Evolutionary conservation across 2,113 vertebrate species (phyloP), one percentile per base, ranked within the genome.

Genomic region (Phyllopteryx taeniolatus): DNA sequence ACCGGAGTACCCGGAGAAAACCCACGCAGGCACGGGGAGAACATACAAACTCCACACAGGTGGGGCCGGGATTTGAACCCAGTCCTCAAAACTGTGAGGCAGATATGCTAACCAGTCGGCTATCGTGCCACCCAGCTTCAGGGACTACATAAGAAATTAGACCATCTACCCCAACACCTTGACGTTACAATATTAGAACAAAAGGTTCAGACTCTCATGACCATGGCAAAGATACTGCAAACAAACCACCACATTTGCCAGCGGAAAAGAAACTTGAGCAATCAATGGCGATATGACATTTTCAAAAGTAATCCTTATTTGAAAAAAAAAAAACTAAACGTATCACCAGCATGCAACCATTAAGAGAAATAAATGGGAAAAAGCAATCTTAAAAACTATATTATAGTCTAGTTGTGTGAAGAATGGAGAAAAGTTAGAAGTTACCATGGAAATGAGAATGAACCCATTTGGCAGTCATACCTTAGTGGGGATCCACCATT

Each of bases 381-480:
- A 20, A 5, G 46, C 63, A 51, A 60, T 61, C 6, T n/a, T 71
- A 43, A 59, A 70, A 70, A 49, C 46, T 35, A 33, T 11, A 1
- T 70, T 11, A 59, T 31, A 49, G 60, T 76, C 56, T 53, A 9
- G 43, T 51, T 75, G 5, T 70, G 46, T 72, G 3, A 47, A 47
- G 43, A 66, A 66, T 22, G 20, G 42, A 19, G 10, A 20, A 11
- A 14, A 15, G 19, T 43, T 46, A 47, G 44, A 44, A 66, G 47
- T 73, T 63, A 56, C 65, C 20, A 14, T 76, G 68, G 53, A 69
- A 67, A 77, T 51, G 14, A 51, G 71, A 72, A 14, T 66, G 22
- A 31, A 19, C 33, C 9, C 27, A 42, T 46, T 66, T 49, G 11
- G n/a, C 61, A 35, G 51, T 43, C 68, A 42, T 56, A 57, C 19